Conservation (phyloP, 1,140 invertebrate genomes). For the Euglossa dilemma region DNA sequence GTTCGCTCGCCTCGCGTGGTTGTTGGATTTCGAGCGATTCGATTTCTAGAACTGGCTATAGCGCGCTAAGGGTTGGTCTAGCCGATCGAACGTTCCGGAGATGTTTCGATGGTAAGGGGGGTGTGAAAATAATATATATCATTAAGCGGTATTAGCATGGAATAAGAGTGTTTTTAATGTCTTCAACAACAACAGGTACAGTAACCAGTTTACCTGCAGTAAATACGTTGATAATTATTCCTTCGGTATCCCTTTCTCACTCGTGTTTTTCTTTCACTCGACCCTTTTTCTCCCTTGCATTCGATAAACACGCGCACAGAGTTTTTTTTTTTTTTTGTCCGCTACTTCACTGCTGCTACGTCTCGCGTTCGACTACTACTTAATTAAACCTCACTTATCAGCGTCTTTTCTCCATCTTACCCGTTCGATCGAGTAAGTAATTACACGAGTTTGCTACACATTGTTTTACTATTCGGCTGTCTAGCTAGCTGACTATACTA, state of each 20-base stretch:
- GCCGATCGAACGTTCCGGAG: conserved; percentile 11
- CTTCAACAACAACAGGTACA: conserved; percentile 82
- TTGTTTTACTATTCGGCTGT: conserved; percentile 61
- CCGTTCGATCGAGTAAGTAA: conserved; percentile 58
- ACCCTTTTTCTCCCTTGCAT: conserved; percentile 34
- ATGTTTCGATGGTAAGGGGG: conserved; percentile 13
- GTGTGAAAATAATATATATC: conserved; percentile 63
- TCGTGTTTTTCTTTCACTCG: conserved; percentile 45
- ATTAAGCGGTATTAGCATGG: conserved; percentile 75
- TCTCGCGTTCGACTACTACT: conserved; percentile 46
- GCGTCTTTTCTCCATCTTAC: conserved; percentile 58
- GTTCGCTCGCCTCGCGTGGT: not conserved
- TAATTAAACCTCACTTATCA: conserved; percentile 54
- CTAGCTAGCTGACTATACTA: conserved; percentile 66
- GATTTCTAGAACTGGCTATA: not conserved
- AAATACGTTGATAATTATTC: conserved; percentile 75
- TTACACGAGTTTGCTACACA: conserved; percentile 64
- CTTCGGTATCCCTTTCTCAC: conserved; percentile 49
- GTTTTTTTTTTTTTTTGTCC: not conserved
- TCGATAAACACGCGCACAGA: conserved; percentile 15
- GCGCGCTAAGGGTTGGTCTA: not conserved
- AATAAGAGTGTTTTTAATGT: conserved; percentile 81
- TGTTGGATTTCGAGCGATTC: not conserved
- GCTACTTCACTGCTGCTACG: conserved; percentile 42
- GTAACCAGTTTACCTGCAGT: conserved; percentile 80